These are phyloP conservation scores for Hylaeus anthracinus DNA, from an alignment of 1,140 invertebrate species.

Conservation along the genomic window DNA sequence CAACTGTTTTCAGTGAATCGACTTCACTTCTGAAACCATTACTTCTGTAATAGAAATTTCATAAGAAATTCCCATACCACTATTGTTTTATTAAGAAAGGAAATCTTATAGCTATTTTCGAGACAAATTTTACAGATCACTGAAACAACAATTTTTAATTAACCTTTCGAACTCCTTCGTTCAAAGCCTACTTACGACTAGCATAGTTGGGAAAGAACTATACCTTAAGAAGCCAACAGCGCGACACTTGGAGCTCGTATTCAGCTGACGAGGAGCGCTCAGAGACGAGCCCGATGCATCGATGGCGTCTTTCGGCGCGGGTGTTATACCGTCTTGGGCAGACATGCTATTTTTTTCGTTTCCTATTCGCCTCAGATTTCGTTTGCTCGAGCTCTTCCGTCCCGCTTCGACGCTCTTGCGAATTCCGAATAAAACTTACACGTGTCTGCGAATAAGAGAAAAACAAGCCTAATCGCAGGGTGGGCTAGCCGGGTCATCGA, in stretches of 20 bases:
- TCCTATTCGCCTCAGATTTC: constrained; percentile 39
- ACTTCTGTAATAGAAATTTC: too few relatives aligned
- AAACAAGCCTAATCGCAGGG: background rate
- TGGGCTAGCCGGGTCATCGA: background rate
- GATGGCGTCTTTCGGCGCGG: constrained; percentile 29
- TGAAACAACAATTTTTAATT: too few relatives aligned
- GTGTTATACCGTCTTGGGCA: background rate
- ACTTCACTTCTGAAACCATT: too few relatives aligned
- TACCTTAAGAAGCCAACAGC: constrained; percentile 5
- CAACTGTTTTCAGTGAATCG: too few relatives aligned
- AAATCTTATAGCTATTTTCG: too few relatives aligned
- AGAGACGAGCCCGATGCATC: constrained; percentile 27
- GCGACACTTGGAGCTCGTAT: constrained; percentile 16
- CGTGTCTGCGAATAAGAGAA: background rate
- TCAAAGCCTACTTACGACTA: too few relatives aligned
- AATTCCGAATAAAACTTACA: background rate
- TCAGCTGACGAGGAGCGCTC: constrained; percentile 30
- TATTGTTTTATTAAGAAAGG: too few relatives aligned
- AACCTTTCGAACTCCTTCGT: too few relatives aligned
- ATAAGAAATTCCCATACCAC: too few relatives aligned
- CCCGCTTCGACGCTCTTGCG: background rate
- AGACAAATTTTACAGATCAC: too few relatives aligned
- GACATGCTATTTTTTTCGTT: constrained; percentile 6
- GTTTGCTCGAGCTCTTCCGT: constrained; percentile 18
- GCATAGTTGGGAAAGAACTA: too few relatives aligned